Evolutionary conservation across 2,888 invertebrate species (phyloP).

Genomic region (Xestia xanthographa): DNA sequence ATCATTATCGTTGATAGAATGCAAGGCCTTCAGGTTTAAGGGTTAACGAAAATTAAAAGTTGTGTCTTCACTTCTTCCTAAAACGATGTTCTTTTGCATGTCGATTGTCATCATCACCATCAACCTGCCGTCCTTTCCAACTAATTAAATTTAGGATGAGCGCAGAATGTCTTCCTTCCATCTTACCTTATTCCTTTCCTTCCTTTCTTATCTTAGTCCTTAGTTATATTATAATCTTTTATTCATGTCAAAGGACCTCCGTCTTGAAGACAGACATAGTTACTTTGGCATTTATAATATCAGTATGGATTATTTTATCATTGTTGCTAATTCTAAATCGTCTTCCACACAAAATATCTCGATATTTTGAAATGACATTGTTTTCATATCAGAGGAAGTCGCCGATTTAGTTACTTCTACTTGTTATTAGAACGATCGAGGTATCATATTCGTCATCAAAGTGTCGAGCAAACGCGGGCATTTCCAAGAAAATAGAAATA

Average conservation of each 20-base stretch:
- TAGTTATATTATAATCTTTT: not conserved
- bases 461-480: constrained; percentile 42
- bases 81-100: not conserved
- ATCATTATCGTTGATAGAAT: not conserved
- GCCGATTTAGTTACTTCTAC: constrained; percentile 46
- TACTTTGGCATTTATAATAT: not conserved
- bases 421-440: constrained; percentile 46
- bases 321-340: not conserved
- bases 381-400: constrained; percentile 56
- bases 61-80: not conserved
- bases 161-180: not conserved
- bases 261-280: not conserved
- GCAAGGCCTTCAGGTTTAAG: too few relatives aligned
- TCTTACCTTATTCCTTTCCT: too few relatives aligned
- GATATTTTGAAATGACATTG: constrained; percentile 23
- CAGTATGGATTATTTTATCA: not conserved
- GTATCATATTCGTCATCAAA: constrained; percentile 59
- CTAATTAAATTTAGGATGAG: not conserved
- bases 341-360: not conserved
- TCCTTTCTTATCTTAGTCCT: too few relatives aligned
- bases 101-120: not conserved
- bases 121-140: not conserved
- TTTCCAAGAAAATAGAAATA: constrained; percentile 63
- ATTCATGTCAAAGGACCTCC: not conserved
- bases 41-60: not conserved